A percentile compares a stretch with the other conserved stretches of the same genome.
These are phyloP conservation scores for Ganaspis sp. DNA, from an alignment of 1,140 invertebrate species.

Conservation along the genomic window DNA sequence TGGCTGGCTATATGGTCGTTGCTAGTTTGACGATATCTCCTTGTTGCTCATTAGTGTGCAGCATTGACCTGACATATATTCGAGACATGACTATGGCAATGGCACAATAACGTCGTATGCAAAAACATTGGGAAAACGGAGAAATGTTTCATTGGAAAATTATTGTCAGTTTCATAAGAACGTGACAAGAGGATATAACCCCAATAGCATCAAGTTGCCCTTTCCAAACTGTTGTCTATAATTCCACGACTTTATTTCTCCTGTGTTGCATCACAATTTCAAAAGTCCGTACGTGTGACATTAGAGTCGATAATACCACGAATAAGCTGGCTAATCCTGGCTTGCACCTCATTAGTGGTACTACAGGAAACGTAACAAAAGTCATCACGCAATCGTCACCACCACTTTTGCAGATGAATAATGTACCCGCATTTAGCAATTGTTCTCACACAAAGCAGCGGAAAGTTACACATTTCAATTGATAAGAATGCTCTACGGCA, in stretches of 20 bases:
- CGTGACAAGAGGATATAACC: neutral
- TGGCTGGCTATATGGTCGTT: neutral
- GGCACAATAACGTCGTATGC: neutral
- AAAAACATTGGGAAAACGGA: neutral
- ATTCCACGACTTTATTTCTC: neutral
- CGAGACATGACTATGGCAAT: neutral
- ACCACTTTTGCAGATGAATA: slow-evolving; percentile 4
- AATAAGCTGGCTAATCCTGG: slow-evolving; percentile 33
- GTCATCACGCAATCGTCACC: slow-evolving; percentile 20
- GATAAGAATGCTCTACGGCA: neutral
- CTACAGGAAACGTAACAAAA: slow-evolving; percentile 34
- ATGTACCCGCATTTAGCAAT: neutral
- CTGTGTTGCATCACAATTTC: neutral
- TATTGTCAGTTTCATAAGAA: neutral
- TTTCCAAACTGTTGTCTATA: neutral
- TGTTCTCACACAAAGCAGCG: neutral
- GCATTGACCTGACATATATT: neutral
- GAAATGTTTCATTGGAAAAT: neutral
- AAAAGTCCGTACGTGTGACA: slow-evolving; percentile 9
- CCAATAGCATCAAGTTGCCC: neutral
- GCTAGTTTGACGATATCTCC: slow-evolving; percentile 17
- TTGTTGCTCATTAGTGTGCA: slow-evolving; percentile 22
- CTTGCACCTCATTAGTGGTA: slow-evolving; percentile 40
- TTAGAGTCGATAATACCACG: slow-evolving; percentile 38
- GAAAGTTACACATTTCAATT: neutral